Conservation (phyloP, 2,113 vertebrate species). For the Aythya baeri region DNA sequence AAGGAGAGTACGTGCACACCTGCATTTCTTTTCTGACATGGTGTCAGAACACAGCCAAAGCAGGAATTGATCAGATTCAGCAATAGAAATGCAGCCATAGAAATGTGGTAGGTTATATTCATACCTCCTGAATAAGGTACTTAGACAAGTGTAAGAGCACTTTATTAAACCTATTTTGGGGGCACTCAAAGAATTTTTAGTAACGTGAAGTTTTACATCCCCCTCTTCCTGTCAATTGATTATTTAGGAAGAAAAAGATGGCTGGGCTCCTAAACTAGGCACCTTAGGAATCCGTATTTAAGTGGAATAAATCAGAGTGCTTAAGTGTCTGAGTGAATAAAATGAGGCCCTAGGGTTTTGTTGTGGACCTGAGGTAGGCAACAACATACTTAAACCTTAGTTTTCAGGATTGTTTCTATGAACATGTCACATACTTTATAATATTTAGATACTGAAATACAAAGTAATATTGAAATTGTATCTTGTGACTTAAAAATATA, state of each 20-base stretch:
- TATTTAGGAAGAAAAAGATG: not conserved
- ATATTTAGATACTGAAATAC: not conserved
- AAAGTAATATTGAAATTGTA: not conserved
- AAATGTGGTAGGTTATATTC: not conserved
- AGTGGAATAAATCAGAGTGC: not conserved
- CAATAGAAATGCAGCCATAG: not conserved
- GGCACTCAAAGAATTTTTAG: not conserved
- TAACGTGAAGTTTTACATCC: not conserved
- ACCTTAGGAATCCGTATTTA: not conserved
- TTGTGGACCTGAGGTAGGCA: not conserved
- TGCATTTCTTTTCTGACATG: not conserved
- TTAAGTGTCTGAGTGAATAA: not conserved
- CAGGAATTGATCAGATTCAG: not conserved
- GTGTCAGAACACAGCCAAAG: not conserved
- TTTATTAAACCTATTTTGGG: constrained; percentile 14
- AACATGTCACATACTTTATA: not conserved
- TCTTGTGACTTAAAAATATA: not conserved
- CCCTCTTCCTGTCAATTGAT: not conserved
- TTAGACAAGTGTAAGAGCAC: not conserved
- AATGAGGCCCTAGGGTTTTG: not conserved
- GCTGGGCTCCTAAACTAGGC: not conserved
- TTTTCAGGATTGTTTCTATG: not conserved
- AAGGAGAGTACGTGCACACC: not conserved
- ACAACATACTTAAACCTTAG: not conserved
- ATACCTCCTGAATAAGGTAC: not conserved